Conservation (phyloP, 2,113 vertebrate species). For the Heteronetta atricapilla region DNA sequence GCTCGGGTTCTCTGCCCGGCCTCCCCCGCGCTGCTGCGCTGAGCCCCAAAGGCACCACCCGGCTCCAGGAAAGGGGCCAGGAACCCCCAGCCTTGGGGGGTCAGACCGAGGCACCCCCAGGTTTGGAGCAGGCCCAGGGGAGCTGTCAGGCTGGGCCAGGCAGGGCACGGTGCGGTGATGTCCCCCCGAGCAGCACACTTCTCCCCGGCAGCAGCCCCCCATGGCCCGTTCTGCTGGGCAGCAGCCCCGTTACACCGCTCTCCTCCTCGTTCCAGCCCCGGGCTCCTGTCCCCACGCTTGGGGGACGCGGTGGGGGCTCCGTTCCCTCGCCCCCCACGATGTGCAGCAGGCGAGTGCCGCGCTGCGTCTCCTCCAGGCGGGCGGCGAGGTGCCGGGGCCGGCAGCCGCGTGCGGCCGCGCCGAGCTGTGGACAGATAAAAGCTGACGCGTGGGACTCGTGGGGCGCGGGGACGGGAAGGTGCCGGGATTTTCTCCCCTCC, state of each 20-base stretch:
- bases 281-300: not conserved
- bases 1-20: not conserved
- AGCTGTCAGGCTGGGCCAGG: not conserved
- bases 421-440: not conserved
- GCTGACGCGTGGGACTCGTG: not conserved
- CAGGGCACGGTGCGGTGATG: no score
- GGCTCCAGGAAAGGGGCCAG: accelerated
- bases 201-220: not conserved
- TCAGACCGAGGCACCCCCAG: not conserved
- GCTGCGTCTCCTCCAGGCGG: not conserved
- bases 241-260: accelerated
- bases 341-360: not conserved
- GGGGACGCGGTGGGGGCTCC: not conserved
- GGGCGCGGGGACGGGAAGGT: not conserved
- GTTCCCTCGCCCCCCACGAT: no score
- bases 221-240: accelerated
- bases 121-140: accelerated
- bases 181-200: no score
- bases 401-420: not conserved
- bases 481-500: not conserved
- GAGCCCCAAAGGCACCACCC: not conserved
- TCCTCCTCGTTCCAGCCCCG: not conserved
- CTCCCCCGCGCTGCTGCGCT: not conserved
- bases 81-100: not conserved
- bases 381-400: not conserved